Evolutionary conservation across 2,888 invertebrate genomes (phyloP).

Genomic region (Asteroscopus sphinx): DNA sequence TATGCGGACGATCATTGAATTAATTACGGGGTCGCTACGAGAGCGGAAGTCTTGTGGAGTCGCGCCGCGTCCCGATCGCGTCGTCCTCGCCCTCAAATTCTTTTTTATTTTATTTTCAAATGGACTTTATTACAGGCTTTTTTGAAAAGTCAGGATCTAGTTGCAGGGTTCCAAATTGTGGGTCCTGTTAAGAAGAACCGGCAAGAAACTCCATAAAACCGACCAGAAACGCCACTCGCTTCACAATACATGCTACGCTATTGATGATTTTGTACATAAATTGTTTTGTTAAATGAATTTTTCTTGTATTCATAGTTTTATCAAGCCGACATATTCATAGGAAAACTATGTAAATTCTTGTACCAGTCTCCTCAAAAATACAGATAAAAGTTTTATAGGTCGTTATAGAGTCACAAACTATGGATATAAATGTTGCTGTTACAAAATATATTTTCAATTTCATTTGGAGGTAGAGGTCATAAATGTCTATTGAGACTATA

Average conservation of each 20-base stretch:
- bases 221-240: slow-evolving; percentile 42
- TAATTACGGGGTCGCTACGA: slow-evolving; percentile 80
- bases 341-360: slow-evolving; percentile 57
- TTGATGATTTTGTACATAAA: slow-evolving; percentile 54
- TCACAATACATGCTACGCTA: slow-evolving; percentile 52
- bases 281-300: slow-evolving; percentile 50
- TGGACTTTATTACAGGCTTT: no score
- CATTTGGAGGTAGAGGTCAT: slow-evolving; percentile 33
- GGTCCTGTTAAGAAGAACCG: no score
- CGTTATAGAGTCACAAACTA: slow-evolving; percentile 42
- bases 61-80: slow-evolving; percentile 48
- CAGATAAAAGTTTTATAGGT: slow-evolving; percentile 58
- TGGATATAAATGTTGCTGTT: slow-evolving; percentile 43
- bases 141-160: no score
- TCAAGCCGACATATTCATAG: slow-evolving; percentile 46
- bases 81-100: slow-evolving; percentile 34
- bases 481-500: slow-evolving; percentile 49
- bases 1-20: slow-evolving; percentile 88
- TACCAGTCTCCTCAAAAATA: slow-evolving; percentile 39
- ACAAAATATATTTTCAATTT: slow-evolving; percentile 51
- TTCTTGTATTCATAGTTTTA: slow-evolving; percentile 39
- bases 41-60: slow-evolving; percentile 74
- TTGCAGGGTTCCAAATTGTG: no score
- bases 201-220: no score
- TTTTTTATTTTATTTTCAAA: no score